phyloP scores from a whole-genome alignment of 2,113 vertebrate genomes.

The Hippocampus barbouri region DNA sequence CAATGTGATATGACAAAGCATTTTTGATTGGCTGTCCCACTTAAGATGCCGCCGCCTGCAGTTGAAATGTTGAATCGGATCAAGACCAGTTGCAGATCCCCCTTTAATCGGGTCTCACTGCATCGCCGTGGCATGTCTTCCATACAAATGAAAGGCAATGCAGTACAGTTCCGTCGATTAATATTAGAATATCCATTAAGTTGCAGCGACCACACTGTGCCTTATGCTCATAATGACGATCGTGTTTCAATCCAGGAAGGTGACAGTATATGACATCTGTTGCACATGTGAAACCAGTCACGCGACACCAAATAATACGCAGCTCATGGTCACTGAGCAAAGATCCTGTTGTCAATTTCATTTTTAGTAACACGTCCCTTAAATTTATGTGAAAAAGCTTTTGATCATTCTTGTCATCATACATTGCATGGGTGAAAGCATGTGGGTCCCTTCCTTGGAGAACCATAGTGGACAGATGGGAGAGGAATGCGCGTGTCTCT shows the following conservation, averaged over 20 bases:
- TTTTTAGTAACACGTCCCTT: conserved; percentile 15
- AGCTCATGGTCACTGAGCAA: conserved; percentile 2
- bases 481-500: conserved; percentile 2
- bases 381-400: conserved; percentile 32
- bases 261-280: neutral
- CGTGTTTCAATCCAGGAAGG: neutral
- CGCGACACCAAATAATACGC: conserved; percentile 6
- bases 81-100: too few relatives aligned
- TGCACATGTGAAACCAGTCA: neutral
- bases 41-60: too few relatives aligned
- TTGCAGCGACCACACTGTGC: neutral
- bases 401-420: conserved; percentile 20
- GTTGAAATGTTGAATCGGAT: too few relatives aligned
- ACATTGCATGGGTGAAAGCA: conserved; percentile 31
- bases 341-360: conserved; percentile 12
- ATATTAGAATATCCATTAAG: neutral
- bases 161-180: too few relatives aligned
- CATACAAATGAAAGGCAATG: neutral
- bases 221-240: too few relatives aligned
- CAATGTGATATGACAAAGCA: neutral
- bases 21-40: too few relatives aligned
- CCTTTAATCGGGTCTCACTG: too few relatives aligned
- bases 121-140: neutral
- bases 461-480: conserved; percentile 13
- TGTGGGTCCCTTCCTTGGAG: conserved; percentile 22